phyloP scores from a whole-genome alignment of 2,888 invertebrate species.

The Leucoma salicis region DNA sequence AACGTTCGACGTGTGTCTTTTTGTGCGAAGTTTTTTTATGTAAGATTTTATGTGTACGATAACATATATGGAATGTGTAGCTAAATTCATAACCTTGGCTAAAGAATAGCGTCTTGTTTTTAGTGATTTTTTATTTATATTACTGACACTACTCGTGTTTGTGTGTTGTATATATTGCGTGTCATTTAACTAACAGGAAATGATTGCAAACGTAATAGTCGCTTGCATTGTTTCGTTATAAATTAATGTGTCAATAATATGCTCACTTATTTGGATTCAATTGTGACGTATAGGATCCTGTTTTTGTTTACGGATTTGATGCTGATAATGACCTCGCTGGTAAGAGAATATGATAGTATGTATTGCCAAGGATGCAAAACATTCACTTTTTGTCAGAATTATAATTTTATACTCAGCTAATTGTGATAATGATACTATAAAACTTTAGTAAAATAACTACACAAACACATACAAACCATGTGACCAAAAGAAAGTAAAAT shows the following conservation, averaged over 20 bases:
- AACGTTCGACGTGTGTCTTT: conserved; percentile 33
- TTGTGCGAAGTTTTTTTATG: conserved; percentile 54
- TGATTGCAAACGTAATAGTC: conserved; percentile 41
- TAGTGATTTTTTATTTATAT: conserved; percentile 43
- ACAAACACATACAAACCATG: no score
- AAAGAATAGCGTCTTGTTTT: conserved; percentile 44
- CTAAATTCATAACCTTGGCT: conserved; percentile 66
- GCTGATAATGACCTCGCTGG: conserved; percentile 65
- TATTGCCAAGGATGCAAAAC: conserved; percentile 21
- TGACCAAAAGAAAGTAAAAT: no score
- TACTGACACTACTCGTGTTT: conserved; percentile 50
- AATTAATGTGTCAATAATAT: conserved; percentile 48
- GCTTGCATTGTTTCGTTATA: conserved; percentile 44
- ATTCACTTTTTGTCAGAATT: background rate
- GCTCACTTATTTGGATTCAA: conserved; percentile 57
- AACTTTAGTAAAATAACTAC: no score
- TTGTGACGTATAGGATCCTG: conserved; percentile 64
- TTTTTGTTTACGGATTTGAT: conserved; percentile 67
- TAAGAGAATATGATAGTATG: conserved; percentile 48
- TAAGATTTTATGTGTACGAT: conserved; percentile 44
- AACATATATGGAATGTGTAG: conserved; percentile 69
- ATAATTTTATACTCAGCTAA: background rate
- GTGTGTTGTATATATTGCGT: conserved; percentile 48
- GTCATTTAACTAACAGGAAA: conserved; percentile 52
- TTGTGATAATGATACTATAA: background rate